A percentile compares a stretch with the other conserved stretches of the same genome.
Conservation (phyloP, 2,888 invertebrate genomes). For the Dicroscelio sp. region DNA sequence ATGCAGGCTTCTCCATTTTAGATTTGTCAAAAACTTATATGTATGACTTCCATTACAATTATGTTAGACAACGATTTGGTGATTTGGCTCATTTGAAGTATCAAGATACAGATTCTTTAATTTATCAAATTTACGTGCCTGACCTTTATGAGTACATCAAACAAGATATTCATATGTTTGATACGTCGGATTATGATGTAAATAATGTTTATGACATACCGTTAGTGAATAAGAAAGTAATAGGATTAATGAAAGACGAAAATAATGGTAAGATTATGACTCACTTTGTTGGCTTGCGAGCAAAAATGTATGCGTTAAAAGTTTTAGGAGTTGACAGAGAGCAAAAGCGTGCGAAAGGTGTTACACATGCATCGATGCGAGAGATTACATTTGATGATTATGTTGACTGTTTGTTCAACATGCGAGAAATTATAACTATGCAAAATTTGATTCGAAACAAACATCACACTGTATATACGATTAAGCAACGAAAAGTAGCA, state of each 20-base stretch:
- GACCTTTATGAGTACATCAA: constrained; percentile 89
- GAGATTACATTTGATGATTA: constrained; percentile 77
- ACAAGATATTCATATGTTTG: constrained; percentile 86
- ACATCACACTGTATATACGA: constrained; percentile 39
- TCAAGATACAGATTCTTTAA: constrained; percentile 49
- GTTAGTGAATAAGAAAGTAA: constrained; percentile 80
- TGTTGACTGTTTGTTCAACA: constrained; percentile 46
- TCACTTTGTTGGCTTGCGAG: constrained; percentile 82
- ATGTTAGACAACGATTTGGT: constrained; percentile 82
- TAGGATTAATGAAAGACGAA: constrained; percentile 88
- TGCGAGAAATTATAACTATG: too few species aligned
- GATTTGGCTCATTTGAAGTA: neutral
- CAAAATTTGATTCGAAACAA: constrained; percentile 52
- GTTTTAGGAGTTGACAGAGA: constrained; percentile 62
- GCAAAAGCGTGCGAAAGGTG: constrained; percentile 82
- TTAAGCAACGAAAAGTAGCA: constrained; percentile 17
- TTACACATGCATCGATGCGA: constrained; percentile 68
- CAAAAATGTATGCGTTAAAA: constrained; percentile 78
- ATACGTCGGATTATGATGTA: constrained; percentile 84
- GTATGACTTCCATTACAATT: constrained; percentile 90
- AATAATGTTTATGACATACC: constrained; percentile 85
- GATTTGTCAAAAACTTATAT: constrained; percentile 89
- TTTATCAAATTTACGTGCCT: constrained; percentile 87
- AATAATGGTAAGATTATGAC: constrained; percentile 86
- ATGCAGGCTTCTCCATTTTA: constrained; percentile 3